phyloP scores from a whole-genome alignment of 2,797 vertebrate species.

The Pantherophis alleghaniensis region DNA sequence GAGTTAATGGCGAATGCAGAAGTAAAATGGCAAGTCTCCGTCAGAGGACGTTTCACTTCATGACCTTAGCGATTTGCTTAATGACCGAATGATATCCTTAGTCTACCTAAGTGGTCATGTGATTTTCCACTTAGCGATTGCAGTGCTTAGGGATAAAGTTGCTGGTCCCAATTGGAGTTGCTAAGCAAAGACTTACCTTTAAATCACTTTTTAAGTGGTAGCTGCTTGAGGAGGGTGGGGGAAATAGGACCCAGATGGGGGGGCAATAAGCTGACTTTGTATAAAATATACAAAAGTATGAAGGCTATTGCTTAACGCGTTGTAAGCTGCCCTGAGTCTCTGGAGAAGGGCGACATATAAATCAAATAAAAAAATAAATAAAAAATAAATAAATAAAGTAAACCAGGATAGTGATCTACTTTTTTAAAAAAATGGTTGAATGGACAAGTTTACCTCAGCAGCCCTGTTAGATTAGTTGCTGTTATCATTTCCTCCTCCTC shows the following conservation, averaged over 20 bases:
- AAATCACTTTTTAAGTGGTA: not conserved
- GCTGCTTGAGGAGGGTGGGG: not conserved
- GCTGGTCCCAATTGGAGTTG: not conserved
- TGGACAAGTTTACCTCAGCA: not conserved
- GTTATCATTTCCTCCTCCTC: not conserved
- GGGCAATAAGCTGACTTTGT: too few relatives aligned
- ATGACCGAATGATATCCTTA: not conserved
- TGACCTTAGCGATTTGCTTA: not conserved
- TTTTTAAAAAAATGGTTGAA: not conserved
- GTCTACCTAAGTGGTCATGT: not conserved
- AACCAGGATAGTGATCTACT: not conserved
- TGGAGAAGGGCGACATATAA: too few relatives aligned
- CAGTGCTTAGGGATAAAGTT: not conserved
- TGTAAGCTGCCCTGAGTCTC: too few relatives aligned
- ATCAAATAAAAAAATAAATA: too few relatives aligned
- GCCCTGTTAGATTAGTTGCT: not conserved
- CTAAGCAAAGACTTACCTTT: not conserved
- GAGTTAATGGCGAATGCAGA: not conserved
- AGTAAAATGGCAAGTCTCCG: not conserved
- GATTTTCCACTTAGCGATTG: not conserved
- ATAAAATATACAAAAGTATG: too few relatives aligned
- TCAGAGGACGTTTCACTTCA: not conserved
- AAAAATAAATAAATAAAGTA: not conserved
- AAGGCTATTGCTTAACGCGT: too few relatives aligned
- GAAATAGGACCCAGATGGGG: too few relatives aligned